Conservation (phyloP, 2,113 vertebrate species). For the Cygnus buccinator region DNA sequence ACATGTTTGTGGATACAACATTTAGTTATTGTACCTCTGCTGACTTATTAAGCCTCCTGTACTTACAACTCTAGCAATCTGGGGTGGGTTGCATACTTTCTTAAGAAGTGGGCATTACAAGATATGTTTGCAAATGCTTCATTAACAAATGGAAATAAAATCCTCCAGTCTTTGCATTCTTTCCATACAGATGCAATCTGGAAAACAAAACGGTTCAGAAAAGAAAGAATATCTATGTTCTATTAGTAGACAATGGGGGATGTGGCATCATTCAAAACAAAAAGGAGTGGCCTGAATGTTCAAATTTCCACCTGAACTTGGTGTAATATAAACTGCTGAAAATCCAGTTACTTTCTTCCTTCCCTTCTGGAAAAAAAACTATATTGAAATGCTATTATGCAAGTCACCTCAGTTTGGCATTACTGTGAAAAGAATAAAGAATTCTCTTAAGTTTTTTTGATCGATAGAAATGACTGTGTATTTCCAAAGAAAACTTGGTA, state of each 20-base stretch:
- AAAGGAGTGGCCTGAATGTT: background rate
- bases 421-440: background rate
- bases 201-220: background rate
- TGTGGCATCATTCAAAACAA: background rate
- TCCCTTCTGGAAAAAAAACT: background rate
- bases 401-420: background rate
- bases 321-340: background rate
- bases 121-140: background rate
- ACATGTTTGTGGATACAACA: background rate
- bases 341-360: background rate
- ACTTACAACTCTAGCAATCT: background rate
- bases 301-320: background rate
- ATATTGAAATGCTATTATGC: background rate
- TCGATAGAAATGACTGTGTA: background rate
- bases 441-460: background rate
- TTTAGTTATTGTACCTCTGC: background rate
- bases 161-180: background rate
- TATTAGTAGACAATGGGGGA: fast-evolving
- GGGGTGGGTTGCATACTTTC: background rate
- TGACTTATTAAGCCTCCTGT: background rate
- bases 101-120: background rate
- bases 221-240: background rate
- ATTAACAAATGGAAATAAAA: background rate
- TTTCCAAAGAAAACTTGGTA: background rate
- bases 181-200: background rate